phyloP scores from a whole-genome alignment of 2,113 vertebrate genomes.

The Miniopterus natalensis region DNA sequence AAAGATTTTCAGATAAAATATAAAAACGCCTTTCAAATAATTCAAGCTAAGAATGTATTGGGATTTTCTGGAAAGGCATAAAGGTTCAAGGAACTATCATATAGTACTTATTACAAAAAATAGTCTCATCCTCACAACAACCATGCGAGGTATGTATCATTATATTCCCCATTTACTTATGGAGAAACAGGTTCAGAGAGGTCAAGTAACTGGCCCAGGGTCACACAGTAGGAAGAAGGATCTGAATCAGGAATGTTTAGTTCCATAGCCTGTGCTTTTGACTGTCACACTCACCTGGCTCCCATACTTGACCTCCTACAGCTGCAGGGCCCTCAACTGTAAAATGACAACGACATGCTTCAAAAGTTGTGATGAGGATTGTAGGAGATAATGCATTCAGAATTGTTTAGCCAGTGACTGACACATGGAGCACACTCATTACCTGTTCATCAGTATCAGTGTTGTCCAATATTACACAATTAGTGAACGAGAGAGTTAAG shows the following conservation, averaged over 20 bases:
- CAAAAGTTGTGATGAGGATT: background rate
- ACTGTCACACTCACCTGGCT: background rate
- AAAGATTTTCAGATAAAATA: background rate
- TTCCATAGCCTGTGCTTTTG: background rate
- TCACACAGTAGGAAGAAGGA: background rate
- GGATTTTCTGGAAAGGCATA: background rate
- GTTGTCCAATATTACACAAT: background rate
- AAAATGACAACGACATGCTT: background rate
- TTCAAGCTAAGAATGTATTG: background rate
- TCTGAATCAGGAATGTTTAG: background rate
- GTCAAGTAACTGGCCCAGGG: background rate
- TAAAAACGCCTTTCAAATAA: background rate
- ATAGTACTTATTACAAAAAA: background rate
- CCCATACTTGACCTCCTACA: background rate
- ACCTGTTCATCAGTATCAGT: background rate
- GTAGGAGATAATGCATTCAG: background rate
- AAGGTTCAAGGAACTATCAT: background rate
- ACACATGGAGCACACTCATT: background rate
- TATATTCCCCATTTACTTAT: background rate
- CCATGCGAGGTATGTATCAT: background rate
- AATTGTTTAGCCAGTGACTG: background rate
- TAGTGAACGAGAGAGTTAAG: background rate
- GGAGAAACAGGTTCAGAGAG: background rate
- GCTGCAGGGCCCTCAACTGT: background rate
- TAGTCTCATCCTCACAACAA: background rate